Base-by-base conservation (phyloP, 2,797 vertebrate genomes). In the Thalassophryne amazonica region DNA sequence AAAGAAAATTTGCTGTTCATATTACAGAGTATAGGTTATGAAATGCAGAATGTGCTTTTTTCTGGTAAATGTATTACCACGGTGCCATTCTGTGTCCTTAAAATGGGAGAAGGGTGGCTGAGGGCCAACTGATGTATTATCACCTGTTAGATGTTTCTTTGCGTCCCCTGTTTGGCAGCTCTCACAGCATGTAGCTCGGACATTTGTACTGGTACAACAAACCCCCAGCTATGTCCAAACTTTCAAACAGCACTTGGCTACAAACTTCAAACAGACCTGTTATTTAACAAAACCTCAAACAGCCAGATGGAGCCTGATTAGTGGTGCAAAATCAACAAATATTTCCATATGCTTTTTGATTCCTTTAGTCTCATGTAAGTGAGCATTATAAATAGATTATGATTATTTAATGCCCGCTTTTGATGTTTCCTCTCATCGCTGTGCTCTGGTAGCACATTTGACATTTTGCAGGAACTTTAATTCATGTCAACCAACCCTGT, bases 121-220 rank as follows among this genome's bases (percentile, higher is more conserved):
- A 10, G 21, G 34, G 24, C n/a, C n/a, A 16, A 15, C 18, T 29
- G 55, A n/a, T 38, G 28, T 10, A 15, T 6, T 40, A 40, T 58
- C 75, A 73, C 56, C 57, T 70, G 61, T 56, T 48, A 31, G 7
- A 10, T 46, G 53, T 59, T 24, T 65, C 47, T 52, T 5, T 23
- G 46, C 29, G 41, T 21, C 19, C 40, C 32, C 45, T 40, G 39
- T 59, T 37, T 46, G 45, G 60, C 6, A n/a, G 1, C 35, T 7
- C 23, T 32, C 42, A n/a, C 23, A 19, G 60, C 37, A 55, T 56
- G 24, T 59, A 40, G 18, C 16, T 8, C 6, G 21, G 7, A 25
- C 42, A 55, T 63, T 60, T 41, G 65, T 5, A 39, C 20, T 30
- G 19, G 28, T 30, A 8, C 13, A 43, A 37, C 53, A 65, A 74